Evolutionary conservation across 2,888 invertebrate genomes (phyloP), one percentile per base, ranked within the genome.

Genomic region (Catocala sponsa): DNA sequence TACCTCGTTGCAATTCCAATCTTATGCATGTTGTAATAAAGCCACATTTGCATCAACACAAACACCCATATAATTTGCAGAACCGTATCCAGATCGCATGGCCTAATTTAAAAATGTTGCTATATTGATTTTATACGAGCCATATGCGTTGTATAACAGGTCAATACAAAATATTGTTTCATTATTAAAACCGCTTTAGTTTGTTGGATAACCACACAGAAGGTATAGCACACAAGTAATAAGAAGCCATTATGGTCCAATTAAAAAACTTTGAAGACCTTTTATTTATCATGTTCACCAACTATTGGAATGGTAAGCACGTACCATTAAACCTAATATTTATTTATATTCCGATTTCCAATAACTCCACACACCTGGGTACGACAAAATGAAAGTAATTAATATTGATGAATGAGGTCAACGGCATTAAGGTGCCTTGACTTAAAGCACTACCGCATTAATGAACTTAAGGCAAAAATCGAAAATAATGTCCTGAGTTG

Each of bases 61-160:
- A 12, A 32, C 51, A 53, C 33, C 59, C 63, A 66, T 76, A 76
- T 74, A 73, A 74, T 72, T 69, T 73, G 62, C 70, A 69, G 65
- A 65, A 65, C 70, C 71, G 68, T 72, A 73, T 73, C 69, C 65
- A 53, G 68, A 68, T 74, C 59, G 76, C 75, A 78, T 79, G 82
- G 65, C 67, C 68, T 74, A 63, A 71, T 68, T 75, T 42, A 63
- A 65, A 76, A 74, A 71, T 66, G 65, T 61, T 68, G 58, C 68
- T 13, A 61, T 65, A 65, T 61, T 72, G 61, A 69, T 59, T 77
- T 71, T 50, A 12, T 63, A 69, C 48, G 59, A 62, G 59, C 58
- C 68, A 62, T 72, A 66, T 74, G 55, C 73, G 62, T 48, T 32
- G 53, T 47, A 15, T 12, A 12, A 13, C 32, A 32, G 13, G 10